These are phyloP conservation scores for Pseudococcus longispinus DNA, from an alignment of 2,888 invertebrate genomes.

Conservation along the genomic window DNA sequence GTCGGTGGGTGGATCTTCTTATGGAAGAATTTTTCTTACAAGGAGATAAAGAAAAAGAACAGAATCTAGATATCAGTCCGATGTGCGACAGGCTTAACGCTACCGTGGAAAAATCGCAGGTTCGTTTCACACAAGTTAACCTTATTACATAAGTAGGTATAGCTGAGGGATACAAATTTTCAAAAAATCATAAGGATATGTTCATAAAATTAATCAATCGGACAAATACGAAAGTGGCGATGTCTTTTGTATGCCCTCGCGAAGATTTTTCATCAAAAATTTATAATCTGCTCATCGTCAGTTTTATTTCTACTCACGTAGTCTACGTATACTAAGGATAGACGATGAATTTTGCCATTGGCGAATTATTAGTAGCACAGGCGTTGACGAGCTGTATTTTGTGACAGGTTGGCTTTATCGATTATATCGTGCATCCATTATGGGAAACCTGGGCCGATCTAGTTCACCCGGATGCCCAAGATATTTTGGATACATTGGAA, in stretches of 20 bases:
- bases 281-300: neutral
- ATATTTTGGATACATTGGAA: constrained; percentile 95
- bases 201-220: no score
- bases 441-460: constrained; percentile 99
- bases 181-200: no score
- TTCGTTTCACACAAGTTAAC: constrained; percentile 60
- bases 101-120: constrained; percentile 97
- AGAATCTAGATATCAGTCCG: constrained; percentile 96
- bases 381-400: neutral
- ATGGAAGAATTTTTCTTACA: constrained; percentile 99
- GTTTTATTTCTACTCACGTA: neutral
- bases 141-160: neutral
- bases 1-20: constrained; percentile 90
- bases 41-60: constrained; percentile 94
- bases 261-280: no score
- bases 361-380: neutral
- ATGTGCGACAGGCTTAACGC: constrained; percentile 99
- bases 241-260: no score
- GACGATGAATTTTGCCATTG: neutral
- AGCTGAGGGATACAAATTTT: no score
- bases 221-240: no score
- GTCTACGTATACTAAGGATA: neutral
- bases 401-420: constrained; percentile 91
- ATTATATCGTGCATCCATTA: constrained; percentile 98
- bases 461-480: constrained; percentile 98